Conservation (phyloP, 1,140 invertebrate genomes). For the Agrypnia vestita region DNA sequence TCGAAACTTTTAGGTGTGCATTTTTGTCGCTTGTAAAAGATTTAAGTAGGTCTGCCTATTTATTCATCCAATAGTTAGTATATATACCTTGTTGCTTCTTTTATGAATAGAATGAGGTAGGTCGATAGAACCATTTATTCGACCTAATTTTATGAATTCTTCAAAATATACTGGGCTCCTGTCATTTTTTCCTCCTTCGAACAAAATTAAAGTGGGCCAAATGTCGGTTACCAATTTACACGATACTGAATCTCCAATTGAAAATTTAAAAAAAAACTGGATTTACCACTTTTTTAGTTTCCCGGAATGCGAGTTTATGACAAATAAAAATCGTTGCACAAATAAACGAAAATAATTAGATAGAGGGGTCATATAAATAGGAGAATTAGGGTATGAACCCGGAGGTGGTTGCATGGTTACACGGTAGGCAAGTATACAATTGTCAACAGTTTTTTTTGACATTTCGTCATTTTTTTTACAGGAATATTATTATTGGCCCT, state of each 20-base stretch:
- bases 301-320: slow-evolving; percentile 27
- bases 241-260: background rate
- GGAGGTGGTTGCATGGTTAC: slow-evolving; percentile 50
- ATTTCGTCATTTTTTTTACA: slow-evolving; percentile 59
- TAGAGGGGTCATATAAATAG: slow-evolving; percentile 58
- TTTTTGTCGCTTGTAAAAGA: too few relatives aligned
- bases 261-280: slow-evolving; percentile 52
- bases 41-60: too few relatives aligned
- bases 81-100: too few relatives aligned
- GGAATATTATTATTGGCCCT: slow-evolving; percentile 61
- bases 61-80: too few relatives aligned
- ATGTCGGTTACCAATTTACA: slow-evolving; percentile 45
- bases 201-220: slow-evolving; percentile 24
- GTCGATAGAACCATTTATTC: too few relatives aligned
- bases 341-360: slow-evolving; percentile 61
- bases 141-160: too few relatives aligned
- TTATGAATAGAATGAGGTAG: too few relatives aligned
- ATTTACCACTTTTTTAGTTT: slow-evolving; percentile 54
- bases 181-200: slow-evolving; percentile 1
- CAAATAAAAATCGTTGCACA: slow-evolving; percentile 56
- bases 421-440: slow-evolving; percentile 47
- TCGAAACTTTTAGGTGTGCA: too few relatives aligned
- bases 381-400: slow-evolving; percentile 60
- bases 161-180: too few relatives aligned
- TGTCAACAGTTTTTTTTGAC: slow-evolving; percentile 60